Evolutionary conservation across 2,888 invertebrate genomes (phyloP).

Genomic region (Lepidonotus clava): DNA sequence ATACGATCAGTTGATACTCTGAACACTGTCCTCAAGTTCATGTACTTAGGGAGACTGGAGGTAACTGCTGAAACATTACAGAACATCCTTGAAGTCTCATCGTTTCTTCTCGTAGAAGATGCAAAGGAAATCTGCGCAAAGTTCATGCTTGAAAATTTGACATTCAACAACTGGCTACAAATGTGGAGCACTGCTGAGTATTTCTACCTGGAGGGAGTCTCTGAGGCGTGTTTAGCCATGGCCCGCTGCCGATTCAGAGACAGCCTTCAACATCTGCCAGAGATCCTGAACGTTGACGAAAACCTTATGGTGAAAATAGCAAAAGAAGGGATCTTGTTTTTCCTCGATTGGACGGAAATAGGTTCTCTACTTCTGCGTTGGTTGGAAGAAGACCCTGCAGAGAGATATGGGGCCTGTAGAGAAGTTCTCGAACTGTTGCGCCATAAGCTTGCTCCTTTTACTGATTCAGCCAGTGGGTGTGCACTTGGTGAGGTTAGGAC

Average conservation of each 20-base stretch:
- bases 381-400: background rate
- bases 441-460: no score
- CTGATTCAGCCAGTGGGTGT: no score
- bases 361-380: background rate
- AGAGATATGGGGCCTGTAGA: background rate
- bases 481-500: no score
- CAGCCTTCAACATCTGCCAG: background rate
- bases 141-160: background rate
- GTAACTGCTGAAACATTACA: background rate
- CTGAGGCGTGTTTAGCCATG: background rate
- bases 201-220: background rate
- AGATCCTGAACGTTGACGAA: background rate
- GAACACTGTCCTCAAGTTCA: background rate
- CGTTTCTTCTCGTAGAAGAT: background rate
- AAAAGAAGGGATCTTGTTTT: background rate
- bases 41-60: background rate
- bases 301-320: background rate
- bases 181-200: background rate
- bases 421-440: background rate
- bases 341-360: background rate
- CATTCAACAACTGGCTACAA: background rate
- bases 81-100: background rate
- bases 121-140: background rate
- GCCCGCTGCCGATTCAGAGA: constrained; percentile 5
- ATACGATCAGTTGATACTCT: background rate